These are phyloP conservation scores for Drosophila kambysellisi DNA, from an alignment of 2,888 invertebrate species.

Conservation along the genomic window DNA sequence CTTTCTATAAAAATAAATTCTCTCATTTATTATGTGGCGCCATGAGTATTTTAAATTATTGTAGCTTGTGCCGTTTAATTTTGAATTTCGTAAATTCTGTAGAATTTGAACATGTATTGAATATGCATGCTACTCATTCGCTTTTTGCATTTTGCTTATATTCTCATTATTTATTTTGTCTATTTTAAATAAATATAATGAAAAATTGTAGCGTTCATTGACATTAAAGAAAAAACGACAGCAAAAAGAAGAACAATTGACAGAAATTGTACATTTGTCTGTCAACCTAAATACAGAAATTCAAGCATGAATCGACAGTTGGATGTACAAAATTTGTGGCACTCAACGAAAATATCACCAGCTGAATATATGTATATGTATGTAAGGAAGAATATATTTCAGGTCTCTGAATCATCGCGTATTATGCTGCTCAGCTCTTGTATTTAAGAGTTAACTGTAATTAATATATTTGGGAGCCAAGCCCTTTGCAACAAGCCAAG, in stretches of 20 bases:
- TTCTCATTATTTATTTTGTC: conserved; percentile 74
- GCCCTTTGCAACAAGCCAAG: conserved; percentile 50
- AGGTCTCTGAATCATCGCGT: conserved; percentile 25
- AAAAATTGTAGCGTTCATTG: conserved; percentile 78
- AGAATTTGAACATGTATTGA: conserved; percentile 71
- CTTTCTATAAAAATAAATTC: conserved; percentile 50
- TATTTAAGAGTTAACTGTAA: conserved; percentile 27
- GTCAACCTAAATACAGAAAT: conserved; percentile 44
- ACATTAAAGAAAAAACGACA: conserved; percentile 58
- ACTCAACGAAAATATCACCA: background rate
- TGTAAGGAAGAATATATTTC: conserved; percentile 3
- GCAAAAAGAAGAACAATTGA: conserved; percentile 39
- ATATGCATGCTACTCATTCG: conserved; percentile 62
- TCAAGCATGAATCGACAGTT: conserved; percentile 7
- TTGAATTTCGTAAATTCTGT: conserved; percentile 66
- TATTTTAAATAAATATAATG: conserved; percentile 77
- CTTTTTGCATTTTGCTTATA: conserved; percentile 43
- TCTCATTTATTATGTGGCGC: conserved; percentile 66
- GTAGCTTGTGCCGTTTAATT: conserved; percentile 39
- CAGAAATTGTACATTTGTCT: conserved; percentile 69
- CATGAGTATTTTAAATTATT: conserved; percentile 18
- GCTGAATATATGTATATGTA: background rate
- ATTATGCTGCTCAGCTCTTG: conserved; percentile 56
- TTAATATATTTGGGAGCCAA: conserved; percentile 34
- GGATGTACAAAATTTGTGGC: background rate